phyloP scores from a whole-genome alignment of 1,140 invertebrate genomes.

The Mya arenaria region DNA sequence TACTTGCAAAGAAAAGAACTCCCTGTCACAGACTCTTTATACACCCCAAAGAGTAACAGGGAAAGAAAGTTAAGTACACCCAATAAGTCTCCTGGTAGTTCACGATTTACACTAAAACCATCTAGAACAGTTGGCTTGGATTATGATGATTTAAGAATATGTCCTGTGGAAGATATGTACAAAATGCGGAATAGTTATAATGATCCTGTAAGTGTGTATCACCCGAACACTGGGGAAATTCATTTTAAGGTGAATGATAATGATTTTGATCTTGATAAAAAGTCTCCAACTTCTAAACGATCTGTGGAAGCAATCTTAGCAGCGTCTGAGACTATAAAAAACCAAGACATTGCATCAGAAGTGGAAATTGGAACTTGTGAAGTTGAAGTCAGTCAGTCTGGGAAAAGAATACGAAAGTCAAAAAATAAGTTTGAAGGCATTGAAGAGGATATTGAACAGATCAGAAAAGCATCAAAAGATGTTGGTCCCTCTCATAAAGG shows the following conservation, averaged over 20 bases:
- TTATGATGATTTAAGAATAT: conserved; percentile 13
- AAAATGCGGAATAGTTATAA: conserved; percentile 27
- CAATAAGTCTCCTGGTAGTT: conserved; percentile 47
- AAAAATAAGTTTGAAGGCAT: conserved; percentile 39
- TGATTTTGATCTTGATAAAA: conserved; percentile 20
- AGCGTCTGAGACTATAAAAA: conserved; percentile 50
- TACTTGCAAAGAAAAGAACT: conserved; percentile 43
- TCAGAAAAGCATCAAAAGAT: conserved; percentile 49
- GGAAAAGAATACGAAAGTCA: conserved; percentile 14
- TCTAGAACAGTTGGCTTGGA: conserved; percentile 29
- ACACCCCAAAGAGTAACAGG: not conserved
- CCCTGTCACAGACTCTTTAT: conserved; percentile 3
- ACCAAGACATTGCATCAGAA: conserved; percentile 56
- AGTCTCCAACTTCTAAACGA: conserved; percentile 20
- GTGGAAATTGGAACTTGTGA: conserved; percentile 53
- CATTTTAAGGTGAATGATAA: conserved; percentile 34
- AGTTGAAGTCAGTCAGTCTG: conserved; percentile 40
- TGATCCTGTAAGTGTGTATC: conserved; percentile 51
- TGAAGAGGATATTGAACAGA: conserved; percentile 57
- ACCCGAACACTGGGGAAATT: conserved; percentile 51
- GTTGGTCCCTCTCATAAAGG: conserved; percentile 46
- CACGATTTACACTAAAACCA: conserved; percentile 36
- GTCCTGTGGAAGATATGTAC: conserved; percentile 11
- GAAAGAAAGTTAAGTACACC: conserved; percentile 21
- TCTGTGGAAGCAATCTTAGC: conserved; percentile 53